A percentile compares a stretch with the other conserved stretches of the same genome.
phyloP scores from a whole-genome alignment of 64 coral and sea anemone genomes.

The Dendronephthya gigantea region DNA sequence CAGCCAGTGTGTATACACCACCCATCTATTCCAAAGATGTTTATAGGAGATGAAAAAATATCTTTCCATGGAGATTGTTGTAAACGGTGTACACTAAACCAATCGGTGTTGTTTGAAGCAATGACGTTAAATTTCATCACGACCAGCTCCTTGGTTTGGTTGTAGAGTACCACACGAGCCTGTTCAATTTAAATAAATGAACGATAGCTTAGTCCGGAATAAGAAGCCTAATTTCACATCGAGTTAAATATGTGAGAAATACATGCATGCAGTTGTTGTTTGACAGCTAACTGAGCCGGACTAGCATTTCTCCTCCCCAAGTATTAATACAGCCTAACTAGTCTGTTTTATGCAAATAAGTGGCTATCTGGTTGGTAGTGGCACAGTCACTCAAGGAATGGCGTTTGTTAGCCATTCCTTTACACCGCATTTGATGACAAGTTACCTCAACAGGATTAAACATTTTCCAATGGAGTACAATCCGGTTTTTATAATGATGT shows the following conservation, averaged over 20 bases:
- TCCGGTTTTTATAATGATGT: conserved; percentile 39
- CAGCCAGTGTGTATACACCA: too few relatives aligned
- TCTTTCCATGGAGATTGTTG: conserved; percentile 25
- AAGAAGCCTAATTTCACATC: too few relatives aligned
- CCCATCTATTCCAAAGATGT: neutral
- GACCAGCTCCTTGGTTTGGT: neutral
- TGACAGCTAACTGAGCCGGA: too few relatives aligned
- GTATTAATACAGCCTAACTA: too few relatives aligned
- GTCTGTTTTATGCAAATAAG: too few relatives aligned
- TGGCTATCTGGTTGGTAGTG: too few relatives aligned
- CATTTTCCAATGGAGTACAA: conserved; percentile 18
- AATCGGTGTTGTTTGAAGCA: neutral
- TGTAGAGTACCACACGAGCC: conserved; percentile 23
- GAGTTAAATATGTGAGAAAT: too few relatives aligned
- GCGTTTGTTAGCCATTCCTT: too few relatives aligned
- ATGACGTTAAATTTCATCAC: neutral
- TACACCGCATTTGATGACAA: neutral
- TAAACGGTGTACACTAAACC: neutral
- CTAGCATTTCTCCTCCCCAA: too few relatives aligned
- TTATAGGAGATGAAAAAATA: neutral
- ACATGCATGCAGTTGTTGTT: too few relatives aligned
- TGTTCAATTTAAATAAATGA: neutral
- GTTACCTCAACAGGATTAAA: conserved; percentile 21
- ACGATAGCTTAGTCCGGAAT: too few relatives aligned
- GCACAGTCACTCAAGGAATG: too few relatives aligned